These are phyloP conservation scores for Cyanoliseus patagonus DNA, from an alignment of 2,113 vertebrate species.

Conservation along the genomic window DNA sequence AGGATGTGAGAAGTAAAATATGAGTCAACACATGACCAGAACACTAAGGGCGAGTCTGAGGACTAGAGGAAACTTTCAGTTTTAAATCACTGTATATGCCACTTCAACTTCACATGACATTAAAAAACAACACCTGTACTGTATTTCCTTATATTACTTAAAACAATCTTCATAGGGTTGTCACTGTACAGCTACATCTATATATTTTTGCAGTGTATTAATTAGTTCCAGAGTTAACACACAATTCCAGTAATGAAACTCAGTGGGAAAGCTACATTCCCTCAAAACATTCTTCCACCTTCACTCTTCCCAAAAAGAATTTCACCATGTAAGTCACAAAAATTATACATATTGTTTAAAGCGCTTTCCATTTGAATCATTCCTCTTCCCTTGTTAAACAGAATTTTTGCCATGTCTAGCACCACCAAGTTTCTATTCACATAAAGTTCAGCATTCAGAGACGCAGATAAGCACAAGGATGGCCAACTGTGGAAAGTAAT, in stretches of 20 bases:
- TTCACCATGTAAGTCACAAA: fast-evolving
- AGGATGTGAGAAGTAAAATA: background rate
- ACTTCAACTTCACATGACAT: background rate
- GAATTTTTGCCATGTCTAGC: background rate
- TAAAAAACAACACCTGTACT: background rate
- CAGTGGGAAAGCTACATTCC: background rate
- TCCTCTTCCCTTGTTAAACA: background rate
- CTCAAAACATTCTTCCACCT: background rate
- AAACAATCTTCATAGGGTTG: background rate
- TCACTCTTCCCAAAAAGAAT: fast-evolving
- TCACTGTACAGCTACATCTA: background rate
- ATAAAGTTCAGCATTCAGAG: background rate
- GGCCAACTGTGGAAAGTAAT: background rate
- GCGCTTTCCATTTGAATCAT: background rate
- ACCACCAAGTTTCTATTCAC: background rate
- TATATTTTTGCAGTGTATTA: background rate
- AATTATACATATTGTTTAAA: background rate
- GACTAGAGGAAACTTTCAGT: background rate
- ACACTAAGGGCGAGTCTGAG: background rate
- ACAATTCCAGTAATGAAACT: background rate
- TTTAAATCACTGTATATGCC: background rate
- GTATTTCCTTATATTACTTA: background rate
- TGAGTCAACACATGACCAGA: background rate
- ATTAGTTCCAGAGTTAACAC: background rate
- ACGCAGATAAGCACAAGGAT: background rate